A percentile compares a stretch with the other conserved stretches of the same genome.
phyloP scores from a whole-genome alignment of 2,113 vertebrate genomes.

The Leucopternis melanops region DNA sequence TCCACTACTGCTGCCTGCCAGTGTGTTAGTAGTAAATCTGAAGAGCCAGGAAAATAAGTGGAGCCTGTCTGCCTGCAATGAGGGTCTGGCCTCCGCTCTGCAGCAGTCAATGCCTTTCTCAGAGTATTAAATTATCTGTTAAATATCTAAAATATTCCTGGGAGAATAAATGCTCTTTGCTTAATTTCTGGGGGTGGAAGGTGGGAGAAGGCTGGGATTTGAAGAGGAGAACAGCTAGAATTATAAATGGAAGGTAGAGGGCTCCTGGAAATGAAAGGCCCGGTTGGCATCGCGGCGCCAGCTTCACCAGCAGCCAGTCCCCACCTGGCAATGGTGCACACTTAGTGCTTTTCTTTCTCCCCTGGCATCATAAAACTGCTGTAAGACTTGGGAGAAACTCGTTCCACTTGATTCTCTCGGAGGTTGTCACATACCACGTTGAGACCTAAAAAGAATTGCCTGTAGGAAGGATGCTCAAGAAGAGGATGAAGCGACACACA shows the following conservation, averaged over 20 bases:
- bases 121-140: constrained; percentile 52
- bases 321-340: not conserved
- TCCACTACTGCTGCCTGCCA: constrained; percentile 51
- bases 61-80: constrained; percentile 46
- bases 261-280: not conserved
- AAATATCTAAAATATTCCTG: constrained; percentile 50
- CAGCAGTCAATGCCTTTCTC: constrained; percentile 1
- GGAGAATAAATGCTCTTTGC: not conserved
- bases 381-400: not conserved
- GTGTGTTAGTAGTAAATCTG: constrained; percentile 47
- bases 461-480: not conserved
- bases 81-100: constrained; percentile 2
- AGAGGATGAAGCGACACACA: not conserved
- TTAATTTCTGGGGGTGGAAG: constrained; percentile 37
- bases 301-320: constrained; percentile 6
- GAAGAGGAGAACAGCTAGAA: not conserved
- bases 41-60: constrained; percentile 55
- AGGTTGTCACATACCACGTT: not conserved
- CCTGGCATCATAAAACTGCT: not conserved
- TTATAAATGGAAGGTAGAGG: not conserved
- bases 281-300: not conserved
- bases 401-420: not conserved
- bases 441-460: not conserved
- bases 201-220: not conserved
- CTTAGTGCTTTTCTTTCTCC: not conserved